Conservation (phyloP, 2,797 vertebrate genomes). For the Tapera naevia region DNA sequence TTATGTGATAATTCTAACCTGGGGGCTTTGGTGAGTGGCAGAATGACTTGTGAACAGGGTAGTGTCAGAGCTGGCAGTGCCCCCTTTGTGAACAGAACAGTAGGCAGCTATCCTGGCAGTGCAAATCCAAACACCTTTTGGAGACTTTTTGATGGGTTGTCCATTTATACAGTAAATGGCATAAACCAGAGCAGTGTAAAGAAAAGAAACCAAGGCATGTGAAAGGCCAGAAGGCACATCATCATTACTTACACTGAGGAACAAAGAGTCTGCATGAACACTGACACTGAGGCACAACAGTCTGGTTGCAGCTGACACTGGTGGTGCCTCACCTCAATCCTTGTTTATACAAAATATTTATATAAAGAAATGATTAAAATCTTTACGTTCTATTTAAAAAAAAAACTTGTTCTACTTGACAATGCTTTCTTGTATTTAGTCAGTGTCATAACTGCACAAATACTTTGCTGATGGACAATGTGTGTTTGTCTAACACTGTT, state of each 20-base stretch:
- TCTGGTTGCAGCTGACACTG: background rate
- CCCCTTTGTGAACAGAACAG: fast-evolving
- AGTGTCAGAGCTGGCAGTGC: background rate
- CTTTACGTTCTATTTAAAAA: background rate
- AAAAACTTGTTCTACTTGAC: background rate
- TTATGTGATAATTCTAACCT: fast-evolving
- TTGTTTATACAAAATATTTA: background rate
- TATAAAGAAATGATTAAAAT: background rate
- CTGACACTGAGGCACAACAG: background rate
- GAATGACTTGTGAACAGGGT: fast-evolving
- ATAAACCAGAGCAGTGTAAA: background rate
- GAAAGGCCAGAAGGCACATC: fast-evolving
- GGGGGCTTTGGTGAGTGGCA: background rate
- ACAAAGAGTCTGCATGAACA: background rate
- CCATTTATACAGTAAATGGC: background rate
- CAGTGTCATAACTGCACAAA: background rate
- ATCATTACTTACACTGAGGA: background rate
- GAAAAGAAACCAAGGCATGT: background rate
- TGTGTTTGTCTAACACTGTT: background rate
- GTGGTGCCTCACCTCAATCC: background rate
- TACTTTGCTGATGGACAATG: background rate
- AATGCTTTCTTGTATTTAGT: background rate
- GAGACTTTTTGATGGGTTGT: background rate
- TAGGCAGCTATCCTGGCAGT: background rate
- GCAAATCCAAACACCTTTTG: background rate